Evolutionary conservation across 2,113 vertebrate species (phyloP), one percentile per base, ranked within the genome.

Genomic region (Mesoclemmys tuberculata): DNA sequence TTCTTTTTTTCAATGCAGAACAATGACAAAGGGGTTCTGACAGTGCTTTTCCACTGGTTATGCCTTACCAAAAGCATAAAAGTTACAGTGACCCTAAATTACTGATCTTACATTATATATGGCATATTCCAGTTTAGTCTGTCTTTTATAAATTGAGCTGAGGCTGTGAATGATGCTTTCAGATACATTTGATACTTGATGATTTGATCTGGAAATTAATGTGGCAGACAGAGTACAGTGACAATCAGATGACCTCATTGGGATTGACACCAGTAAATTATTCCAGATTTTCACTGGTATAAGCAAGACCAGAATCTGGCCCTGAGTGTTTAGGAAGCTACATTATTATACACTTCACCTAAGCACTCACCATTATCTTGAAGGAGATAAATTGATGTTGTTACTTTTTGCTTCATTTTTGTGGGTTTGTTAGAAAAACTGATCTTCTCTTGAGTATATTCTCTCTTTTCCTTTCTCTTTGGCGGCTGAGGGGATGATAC

Each of bases 291-390:
- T 75, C 54, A 51, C 49, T 11, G 8, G 13, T 68, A 83, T 61
- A 84, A 46, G 1, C 44, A 90, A 79, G 41, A 83, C 38, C n/a
- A 4, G 35, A 83, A 83, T 46, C 24, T 46, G 74, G 74, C 41
- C 41, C 11, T 27, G 22, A 11, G 10, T 8, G 24, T 75, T 75
- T 21, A 90, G 49, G 19, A 13, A 29, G 49, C 3, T 14, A 5
- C 9, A 12, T 13, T 82, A 80, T 0, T 1, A 55, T 0, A 58
- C 8, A 18, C 6, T 88, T 93, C 68, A 77, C 84, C 77, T 88
- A 54, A 41, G 68, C 44, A 97, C 96, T 98, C 97, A 99, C 99
- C 98, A 49, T 98, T 97, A 81, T 97, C 98, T 41, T 96, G 87
- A 90, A 92, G 51, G 61, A 92, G 74, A 49, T 46, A 68, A 44